Conservation (phyloP, 2,113 vertebrate species). For the Puntigrus tetrazona region DNA sequence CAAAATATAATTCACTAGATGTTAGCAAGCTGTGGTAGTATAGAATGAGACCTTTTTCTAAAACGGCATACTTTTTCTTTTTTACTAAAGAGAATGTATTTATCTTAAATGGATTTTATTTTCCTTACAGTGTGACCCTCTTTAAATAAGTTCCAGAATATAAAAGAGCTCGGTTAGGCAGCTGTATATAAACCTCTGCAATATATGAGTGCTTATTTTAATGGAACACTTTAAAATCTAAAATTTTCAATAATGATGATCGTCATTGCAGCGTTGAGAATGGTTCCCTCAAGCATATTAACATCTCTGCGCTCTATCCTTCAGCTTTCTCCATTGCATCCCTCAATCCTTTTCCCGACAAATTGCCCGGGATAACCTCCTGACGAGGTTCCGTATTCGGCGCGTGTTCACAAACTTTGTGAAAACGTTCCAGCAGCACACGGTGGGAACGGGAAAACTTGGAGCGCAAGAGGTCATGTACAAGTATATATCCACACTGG, state of each 20-base stretch:
- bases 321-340: slow-evolving; percentile 87
- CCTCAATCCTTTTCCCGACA: slow-evolving; percentile 82
- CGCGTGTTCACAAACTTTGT: slow-evolving; percentile 83
- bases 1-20: neutral
- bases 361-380: slow-evolving; percentile 76
- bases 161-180: neutral
- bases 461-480: slow-evolving; percentile 81
- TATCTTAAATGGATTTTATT: no score
- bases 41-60: neutral
- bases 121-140: neutral
- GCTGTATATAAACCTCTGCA: neutral
- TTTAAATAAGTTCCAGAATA: neutral
- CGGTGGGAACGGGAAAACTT: slow-evolving; percentile 70
- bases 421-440: slow-evolving; percentile 81
- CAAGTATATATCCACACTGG: slow-evolving; percentile 89
- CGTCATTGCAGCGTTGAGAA: neutral
- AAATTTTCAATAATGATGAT: neutral
- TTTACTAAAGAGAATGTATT: neutral
- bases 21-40: neutral
- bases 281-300: neutral
- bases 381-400: slow-evolving; percentile 82
- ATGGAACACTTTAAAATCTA: neutral
- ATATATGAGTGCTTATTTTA: neutral
- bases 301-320: neutral
- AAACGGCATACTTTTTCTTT: neutral